Evolutionary conservation across 2,113 vertebrate genomes (phyloP).

Genomic region (Shinisaurus crocodilurus): DNA sequence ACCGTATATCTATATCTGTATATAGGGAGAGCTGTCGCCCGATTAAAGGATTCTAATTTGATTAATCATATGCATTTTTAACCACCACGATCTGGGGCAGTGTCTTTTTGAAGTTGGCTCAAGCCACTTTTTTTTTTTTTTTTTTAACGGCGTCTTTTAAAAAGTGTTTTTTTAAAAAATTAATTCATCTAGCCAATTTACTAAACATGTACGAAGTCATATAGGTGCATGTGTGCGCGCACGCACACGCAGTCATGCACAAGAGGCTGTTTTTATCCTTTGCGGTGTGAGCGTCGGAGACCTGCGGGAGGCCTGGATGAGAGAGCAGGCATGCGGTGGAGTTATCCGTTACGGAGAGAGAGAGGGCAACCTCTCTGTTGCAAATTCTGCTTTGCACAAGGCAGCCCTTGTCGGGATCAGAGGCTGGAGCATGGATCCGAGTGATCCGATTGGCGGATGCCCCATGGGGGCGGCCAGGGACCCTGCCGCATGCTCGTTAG

Average conservation of each 20-base stretch:
- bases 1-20: no score
- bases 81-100: no score
- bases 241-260: slow-evolving; percentile 22
- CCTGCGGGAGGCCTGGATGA: background rate
- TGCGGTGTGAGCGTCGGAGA: background rate
- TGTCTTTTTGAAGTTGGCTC: no score
- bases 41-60: no score
- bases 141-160: no score
- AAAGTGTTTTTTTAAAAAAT: no score
- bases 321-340: accelerated
- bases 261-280: no score
- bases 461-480: slow-evolving; percentile 73
- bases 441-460: slow-evolving; percentile 52
- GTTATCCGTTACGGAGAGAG: accelerated
- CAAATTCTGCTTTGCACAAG: slow-evolving; percentile 30
- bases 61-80: no score
- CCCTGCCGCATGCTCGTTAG: slow-evolving; percentile 93
- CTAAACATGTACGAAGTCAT: background rate
- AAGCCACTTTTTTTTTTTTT: no score
- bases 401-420: slow-evolving; percentile 53
- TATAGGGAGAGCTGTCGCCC: no score
- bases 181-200: background rate
- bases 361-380: background rate
- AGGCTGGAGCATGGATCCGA: background rate
- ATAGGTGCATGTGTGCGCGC: background rate